These are phyloP conservation scores for Melanerpes aurifrons DNA, from an alignment of 2,113 vertebrate genomes.

Conservation along the genomic window DNA sequence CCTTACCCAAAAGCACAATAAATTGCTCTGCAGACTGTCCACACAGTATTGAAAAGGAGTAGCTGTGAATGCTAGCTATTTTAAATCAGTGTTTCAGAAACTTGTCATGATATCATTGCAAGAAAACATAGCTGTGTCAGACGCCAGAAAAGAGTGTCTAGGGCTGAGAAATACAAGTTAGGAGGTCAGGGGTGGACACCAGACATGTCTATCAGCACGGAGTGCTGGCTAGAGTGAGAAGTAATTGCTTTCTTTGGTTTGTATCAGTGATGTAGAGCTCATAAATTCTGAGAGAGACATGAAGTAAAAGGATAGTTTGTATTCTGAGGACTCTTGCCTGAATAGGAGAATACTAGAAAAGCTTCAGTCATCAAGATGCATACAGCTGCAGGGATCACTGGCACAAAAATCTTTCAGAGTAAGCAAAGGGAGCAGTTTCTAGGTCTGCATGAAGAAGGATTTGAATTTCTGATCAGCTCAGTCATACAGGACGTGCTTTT, in stretches of 20 bases:
- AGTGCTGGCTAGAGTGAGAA: background rate
- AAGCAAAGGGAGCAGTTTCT: constrained; percentile 56
- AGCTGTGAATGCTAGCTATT: background rate
- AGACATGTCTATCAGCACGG: background rate
- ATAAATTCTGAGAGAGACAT: background rate
- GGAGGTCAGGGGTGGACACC: background rate
- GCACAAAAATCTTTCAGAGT: constrained; percentile 51
- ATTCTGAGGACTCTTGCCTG: constrained; percentile 14
- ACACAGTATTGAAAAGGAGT: background rate
- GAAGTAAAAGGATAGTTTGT: constrained; percentile 41
- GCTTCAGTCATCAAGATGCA: constrained; percentile 32
- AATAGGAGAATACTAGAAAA: constrained; percentile 40
- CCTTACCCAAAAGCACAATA: background rate
- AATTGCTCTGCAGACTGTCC: background rate
- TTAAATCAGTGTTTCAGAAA: background rate
- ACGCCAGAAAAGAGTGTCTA: background rate
- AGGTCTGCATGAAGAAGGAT: background rate
- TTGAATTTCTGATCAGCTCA: constrained; percentile 64
- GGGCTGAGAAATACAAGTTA: background rate
- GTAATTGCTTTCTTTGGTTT: background rate
- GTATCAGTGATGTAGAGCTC: background rate
- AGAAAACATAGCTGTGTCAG: background rate
- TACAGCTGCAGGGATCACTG: constrained; percentile 57
- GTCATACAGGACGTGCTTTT: background rate
- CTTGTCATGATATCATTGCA: background rate